phyloP scores from a whole-genome alignment of 2,888 invertebrate species.

The Eulithis testata region DNA sequence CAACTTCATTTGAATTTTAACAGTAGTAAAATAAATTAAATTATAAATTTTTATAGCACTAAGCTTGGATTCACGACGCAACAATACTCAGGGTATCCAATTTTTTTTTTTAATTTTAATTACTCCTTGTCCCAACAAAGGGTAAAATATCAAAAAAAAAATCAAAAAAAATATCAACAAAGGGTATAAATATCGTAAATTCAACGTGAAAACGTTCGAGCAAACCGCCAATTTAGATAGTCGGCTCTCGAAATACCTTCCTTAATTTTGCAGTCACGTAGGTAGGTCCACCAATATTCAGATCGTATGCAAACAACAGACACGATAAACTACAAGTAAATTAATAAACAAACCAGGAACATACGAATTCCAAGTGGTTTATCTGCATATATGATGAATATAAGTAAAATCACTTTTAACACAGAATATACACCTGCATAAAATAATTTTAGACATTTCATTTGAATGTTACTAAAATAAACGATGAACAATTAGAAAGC shows the following conservation, averaged over 20 bases:
- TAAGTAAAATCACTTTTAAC: too few species aligned
- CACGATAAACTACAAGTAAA: neutral
- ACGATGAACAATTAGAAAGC: too few species aligned
- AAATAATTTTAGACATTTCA: too few species aligned
- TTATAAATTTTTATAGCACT: slow-evolving; percentile 36
- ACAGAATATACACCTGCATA: too few species aligned
- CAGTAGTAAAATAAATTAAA: slow-evolving; percentile 25
- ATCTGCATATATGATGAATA: too few species aligned
- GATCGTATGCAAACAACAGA: slow-evolving; percentile 11
- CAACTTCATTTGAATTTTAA: slow-evolving; percentile 24
- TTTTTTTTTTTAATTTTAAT: slow-evolving; percentile 49
- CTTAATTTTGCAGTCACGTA: slow-evolving; percentile 26
- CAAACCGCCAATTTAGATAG: slow-evolving; percentile 38
- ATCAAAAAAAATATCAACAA: too few species aligned
- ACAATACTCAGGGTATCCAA: slow-evolving; percentile 48
- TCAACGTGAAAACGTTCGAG: slow-evolving; percentile 35
- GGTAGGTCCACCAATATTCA: slow-evolving; percentile 7
- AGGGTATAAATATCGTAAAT: slow-evolving; percentile 47
- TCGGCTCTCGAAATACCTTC: slow-evolving; percentile 35
- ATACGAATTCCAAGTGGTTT: neutral
- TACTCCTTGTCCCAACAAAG: slow-evolving; percentile 49
- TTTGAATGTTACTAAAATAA: too few species aligned
- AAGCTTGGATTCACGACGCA: slow-evolving; percentile 33
- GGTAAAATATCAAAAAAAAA: slow-evolving; percentile 47
- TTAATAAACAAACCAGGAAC: neutral